phyloP scores from a whole-genome alignment of 2,797 vertebrate species.

The Paramormyrops hopkinsi region DNA sequence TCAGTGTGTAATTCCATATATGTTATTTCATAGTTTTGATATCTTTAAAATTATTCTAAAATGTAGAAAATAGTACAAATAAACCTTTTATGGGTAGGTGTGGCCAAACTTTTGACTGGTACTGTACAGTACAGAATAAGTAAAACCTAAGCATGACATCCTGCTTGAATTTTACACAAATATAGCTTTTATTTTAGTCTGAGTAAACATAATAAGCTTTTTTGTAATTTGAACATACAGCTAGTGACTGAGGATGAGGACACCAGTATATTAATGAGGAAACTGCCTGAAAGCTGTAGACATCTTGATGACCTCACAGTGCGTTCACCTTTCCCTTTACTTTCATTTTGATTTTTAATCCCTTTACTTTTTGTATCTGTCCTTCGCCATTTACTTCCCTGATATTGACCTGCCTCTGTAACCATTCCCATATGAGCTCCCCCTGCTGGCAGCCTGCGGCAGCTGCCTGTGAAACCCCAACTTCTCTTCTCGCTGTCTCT shows the following conservation, averaged over 20 bases:
- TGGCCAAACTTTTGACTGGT: not conserved
- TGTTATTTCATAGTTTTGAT: not conserved
- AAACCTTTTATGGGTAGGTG: not conserved
- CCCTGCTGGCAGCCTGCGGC: not conserved
- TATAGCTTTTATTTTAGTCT: not conserved
- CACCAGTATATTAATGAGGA: slow-evolving; percentile 22
- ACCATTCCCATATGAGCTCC: not conserved
- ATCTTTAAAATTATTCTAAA: not conserved
- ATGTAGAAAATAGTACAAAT: not conserved
- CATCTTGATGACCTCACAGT: not conserved
- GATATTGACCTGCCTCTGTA: not conserved
- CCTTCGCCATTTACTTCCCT: not conserved
- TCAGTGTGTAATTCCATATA: not conserved
- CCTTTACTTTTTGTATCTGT: not conserved
- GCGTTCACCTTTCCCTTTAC: not conserved
- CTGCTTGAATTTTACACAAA: not conserved
- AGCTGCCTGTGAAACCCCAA: not conserved
- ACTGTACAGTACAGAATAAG: not conserved
- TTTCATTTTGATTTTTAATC: not conserved
- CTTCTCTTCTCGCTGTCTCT: not conserved
- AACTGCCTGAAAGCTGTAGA: slow-evolving; percentile 16
- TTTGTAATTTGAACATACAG: slow-evolving; percentile 17
- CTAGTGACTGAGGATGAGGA: slow-evolving; percentile 15
- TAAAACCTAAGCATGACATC: not conserved
- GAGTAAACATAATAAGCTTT: not conserved